These are phyloP conservation scores for Tokudaia muenninki DNA, from an alignment of 2,797 vertebrate species.

Conservation along the genomic window DNA sequence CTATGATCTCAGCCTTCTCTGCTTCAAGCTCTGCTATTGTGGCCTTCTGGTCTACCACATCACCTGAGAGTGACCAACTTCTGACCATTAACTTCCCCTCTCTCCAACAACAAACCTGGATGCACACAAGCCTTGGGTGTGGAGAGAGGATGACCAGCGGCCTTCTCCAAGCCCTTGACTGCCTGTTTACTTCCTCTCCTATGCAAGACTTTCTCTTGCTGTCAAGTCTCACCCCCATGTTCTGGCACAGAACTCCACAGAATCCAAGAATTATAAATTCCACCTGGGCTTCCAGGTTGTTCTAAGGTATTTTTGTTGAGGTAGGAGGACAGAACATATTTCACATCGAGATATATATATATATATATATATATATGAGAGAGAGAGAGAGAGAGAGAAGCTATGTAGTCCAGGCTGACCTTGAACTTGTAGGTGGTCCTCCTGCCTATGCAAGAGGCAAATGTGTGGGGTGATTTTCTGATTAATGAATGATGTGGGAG, in stretches of 20 bases:
- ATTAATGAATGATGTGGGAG: neutral
- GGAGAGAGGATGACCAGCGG: neutral
- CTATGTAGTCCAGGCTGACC: neutral
- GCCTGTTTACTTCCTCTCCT: neutral
- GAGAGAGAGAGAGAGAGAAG: neutral
- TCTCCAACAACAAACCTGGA: neutral
- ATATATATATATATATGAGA: neutral
- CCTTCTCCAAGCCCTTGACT: neutral
- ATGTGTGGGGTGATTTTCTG: neutral
- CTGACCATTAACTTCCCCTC: no score
- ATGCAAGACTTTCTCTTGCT: neutral
- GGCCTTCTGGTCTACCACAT: neutral
- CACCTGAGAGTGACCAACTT: neutral
- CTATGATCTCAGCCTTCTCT: neutral
- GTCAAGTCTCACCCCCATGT: neutral
- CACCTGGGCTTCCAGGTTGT: conserved; percentile 45
- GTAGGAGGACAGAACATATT: conserved; percentile 27
- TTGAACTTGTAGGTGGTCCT: neutral
- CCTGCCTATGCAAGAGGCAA: neutral
- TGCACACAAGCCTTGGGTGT: neutral
- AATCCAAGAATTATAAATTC: conserved; percentile 14
- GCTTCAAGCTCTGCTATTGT: neutral
- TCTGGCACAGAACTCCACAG: neutral
- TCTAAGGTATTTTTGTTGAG: conserved; percentile 64
- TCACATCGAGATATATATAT: neutral